Evolutionary conservation across 2,113 vertebrate genomes (phyloP), one percentile per base, ranked within the genome.

Genomic region (Myotis lucifugus): DNA sequence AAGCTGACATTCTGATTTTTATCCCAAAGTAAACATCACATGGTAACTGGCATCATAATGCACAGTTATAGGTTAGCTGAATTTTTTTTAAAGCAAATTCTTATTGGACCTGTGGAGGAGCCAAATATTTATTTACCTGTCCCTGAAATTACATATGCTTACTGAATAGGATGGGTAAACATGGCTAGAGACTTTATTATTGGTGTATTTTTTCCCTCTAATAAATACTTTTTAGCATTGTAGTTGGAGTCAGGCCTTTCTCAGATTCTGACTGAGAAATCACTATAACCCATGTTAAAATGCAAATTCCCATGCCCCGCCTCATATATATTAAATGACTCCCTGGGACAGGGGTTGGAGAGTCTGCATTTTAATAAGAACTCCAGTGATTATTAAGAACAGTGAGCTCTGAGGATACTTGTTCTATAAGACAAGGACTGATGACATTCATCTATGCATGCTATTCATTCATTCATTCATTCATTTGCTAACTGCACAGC

Each of bases 81-180:
- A 12, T 89, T 27, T 34, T 88, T 59, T 88, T 93, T 42, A 85
- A 93, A 88, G 54, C 15, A 72, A 70, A 78, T 59, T 93, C 34
- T 87, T 93, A 46, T 73, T 81, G 15, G 40, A 74, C 50, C 8
- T 85, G 14, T 42, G 21, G 11, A 73, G 46, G 14, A 86, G 9
- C 12, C 52, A 89, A 61, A 21, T 81, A 78, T 48, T 59, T 87
- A 37, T 87, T 90, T 81, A 56, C 18, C 5, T 81, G 6, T 50
- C 18, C 21, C 14, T 87, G 50, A 83, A 86, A 73, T 85, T 76
- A 67, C 9, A 70, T 27, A 70, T 50, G 32, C 15, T 93, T 88
- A 69, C 25, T 69, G 40, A 79, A 46, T 18, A 34, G 12, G 3
- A 12, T 66, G 52, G 25, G n/a, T 46, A n/a, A 61, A 94, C 76